Conservation (phyloP, 2,797 vertebrate species). For the Coreius guichenoti region DNA sequence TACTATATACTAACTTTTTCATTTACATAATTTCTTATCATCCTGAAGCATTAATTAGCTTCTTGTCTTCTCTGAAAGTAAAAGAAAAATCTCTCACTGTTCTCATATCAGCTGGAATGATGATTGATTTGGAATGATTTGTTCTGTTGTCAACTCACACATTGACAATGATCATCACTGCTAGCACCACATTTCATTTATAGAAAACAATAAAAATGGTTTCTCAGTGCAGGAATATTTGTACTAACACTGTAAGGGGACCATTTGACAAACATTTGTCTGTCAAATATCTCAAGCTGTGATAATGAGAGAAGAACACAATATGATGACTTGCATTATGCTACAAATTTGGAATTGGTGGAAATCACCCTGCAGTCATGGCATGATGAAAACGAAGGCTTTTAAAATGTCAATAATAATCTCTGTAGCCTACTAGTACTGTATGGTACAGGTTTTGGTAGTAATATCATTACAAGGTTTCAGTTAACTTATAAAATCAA, state of each 20-base stretch:
- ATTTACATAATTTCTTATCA: background rate
- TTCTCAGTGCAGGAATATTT: background rate
- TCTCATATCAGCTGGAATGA: conserved; percentile 17
- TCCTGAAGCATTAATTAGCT: background rate
- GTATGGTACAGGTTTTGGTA: background rate
- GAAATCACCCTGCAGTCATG: background rate
- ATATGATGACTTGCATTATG: background rate
- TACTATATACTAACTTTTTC: background rate
- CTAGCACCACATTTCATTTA: background rate
- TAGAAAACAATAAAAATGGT: conserved; percentile 7
- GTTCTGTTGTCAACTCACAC: no score
- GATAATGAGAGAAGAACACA: background rate
- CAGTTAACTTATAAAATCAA: background rate
- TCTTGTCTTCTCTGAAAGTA: background rate
- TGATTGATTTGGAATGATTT: no score
- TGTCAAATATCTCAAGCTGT: conserved; percentile 8
- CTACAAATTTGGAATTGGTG: background rate
- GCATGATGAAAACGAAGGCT: background rate
- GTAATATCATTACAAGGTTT: conserved; percentile 1
- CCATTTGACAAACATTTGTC: background rate
- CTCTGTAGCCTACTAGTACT: background rate
- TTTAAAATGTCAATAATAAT: background rate
- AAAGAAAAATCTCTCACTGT: background rate
- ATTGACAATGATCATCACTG: background rate
- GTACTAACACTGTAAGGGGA: background rate